Base-by-base conservation (phyloP, 2,888 invertebrate species). In the Microplitis manilae region DNA sequence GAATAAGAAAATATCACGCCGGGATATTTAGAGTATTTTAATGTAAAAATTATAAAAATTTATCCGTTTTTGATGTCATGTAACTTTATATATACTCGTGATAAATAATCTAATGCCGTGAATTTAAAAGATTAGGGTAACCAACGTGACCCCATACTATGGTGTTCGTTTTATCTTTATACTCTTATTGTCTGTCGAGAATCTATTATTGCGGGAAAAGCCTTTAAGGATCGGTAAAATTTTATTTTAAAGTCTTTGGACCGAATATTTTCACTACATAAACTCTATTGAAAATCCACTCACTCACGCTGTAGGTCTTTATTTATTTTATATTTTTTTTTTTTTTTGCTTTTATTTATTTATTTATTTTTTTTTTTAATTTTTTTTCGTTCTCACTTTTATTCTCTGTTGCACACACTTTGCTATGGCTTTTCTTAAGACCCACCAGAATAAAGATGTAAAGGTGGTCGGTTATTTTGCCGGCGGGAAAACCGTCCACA, bases 201-300 rank as follows among this genome's bases (percentile, higher is more conserved):
- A 59, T 6, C 13, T 6, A 59, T 59, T 59, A 30, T 30, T 30
- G 30, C 30, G 30, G 77, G 81, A 81, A 81, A 83, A 79, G 79
- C 81, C 79, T 82, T 81, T 82, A 78, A 81, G 73, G 77, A 79
- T 81, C 80, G 82, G 82, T 83, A 81, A 84, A 84, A 82, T 85
- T 85, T 84, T 84, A 85, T 84, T 84, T 81, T 81, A 79, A 74
- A 81, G 73, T 78, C 78, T 75, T 39, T 59, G 60, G 73, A 75
- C 79, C 79, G 79, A 83, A 83, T 83, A 81, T 83, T 81, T 81
- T 80, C 80, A 79, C 79, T 78, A 79, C 79, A 79, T 80, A 81
- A 82, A 80, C 75, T 59, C 64, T 61, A 73, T 76, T 77, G 50
- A 73, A 20, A 65, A 61, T 73, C 60, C 39, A 61, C 70, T 70